Conservation (phyloP, 2,797 vertebrate species). For the Philypnodon macrostomus region DNA sequence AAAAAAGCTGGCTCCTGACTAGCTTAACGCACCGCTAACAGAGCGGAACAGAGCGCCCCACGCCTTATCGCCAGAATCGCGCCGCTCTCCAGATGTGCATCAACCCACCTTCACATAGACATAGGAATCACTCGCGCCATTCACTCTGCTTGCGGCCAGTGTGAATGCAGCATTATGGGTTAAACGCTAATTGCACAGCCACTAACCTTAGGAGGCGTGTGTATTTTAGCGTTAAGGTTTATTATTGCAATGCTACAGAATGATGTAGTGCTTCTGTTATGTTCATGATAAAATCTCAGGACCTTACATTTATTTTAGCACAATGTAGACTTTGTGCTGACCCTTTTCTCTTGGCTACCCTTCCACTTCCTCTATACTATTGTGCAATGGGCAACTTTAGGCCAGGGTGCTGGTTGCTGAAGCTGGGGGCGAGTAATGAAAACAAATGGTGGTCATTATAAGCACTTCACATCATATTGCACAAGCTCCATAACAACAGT, state of each 20-base stretch:
- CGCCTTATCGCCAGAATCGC: no score
- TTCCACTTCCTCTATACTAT: slow-evolving; percentile 25
- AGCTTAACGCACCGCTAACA: no score
- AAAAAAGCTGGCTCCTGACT: no score
- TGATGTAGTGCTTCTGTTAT: not conserved
- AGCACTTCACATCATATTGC: slow-evolving; percentile 55
- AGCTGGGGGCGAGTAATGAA: slow-evolving; percentile 64
- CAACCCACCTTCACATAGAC: no score
- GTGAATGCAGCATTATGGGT: not conserved
- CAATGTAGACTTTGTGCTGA: not conserved
- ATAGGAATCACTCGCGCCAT: no score
- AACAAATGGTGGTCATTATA: slow-evolving; percentile 71
- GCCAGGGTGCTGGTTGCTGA: slow-evolving; percentile 35
- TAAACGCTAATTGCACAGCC: not conserved
- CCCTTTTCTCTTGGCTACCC: slow-evolving; percentile 23
- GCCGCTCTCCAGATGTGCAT: no score
- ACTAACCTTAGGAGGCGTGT: not conserved
- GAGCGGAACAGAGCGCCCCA: no score
- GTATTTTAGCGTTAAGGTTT: not conserved
- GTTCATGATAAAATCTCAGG: not conserved
- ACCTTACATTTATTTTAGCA: not conserved
- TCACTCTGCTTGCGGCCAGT: no score
- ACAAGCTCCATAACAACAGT: slow-evolving; percentile 50
- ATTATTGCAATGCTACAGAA: not conserved
- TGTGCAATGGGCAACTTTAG: slow-evolving; percentile 41